Evolutionary conservation across 2,113 vertebrate species (phyloP).

Genomic region (Zonotrichia leucophrys): DNA sequence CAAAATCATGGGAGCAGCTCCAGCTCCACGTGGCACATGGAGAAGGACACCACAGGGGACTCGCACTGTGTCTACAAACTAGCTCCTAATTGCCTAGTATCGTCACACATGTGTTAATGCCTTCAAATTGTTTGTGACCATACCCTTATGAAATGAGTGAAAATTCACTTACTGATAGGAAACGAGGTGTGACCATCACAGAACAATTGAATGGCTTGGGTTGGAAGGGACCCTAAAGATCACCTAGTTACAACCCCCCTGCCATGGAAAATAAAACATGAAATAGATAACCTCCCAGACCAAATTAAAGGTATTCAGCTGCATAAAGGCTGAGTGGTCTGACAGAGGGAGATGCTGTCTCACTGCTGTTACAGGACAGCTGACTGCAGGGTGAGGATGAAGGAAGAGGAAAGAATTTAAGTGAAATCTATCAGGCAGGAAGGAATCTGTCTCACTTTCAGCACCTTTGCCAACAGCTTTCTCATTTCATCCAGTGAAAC

Average conservation of each 20-base stretch:
- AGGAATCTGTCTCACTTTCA: neutral
- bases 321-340: neutral
- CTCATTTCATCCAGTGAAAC: neutral
- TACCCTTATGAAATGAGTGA: neutral
- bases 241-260: neutral
- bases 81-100: neutral
- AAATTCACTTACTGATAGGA: neutral
- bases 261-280: neutral
- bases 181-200: neutral
- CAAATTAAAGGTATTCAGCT: neutral
- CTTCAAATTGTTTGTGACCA: neutral
- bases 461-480: neutral
- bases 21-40: rapidly evolving
- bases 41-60: neutral
- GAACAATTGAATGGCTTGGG: neutral
- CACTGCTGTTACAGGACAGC: neutral
- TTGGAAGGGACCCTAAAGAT: neutral
- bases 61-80: neutral
- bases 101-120: neutral
- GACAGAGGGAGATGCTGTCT: neutral
- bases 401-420: neutral
- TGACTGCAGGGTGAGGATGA: neutral
- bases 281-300: neutral
- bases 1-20: neutral
- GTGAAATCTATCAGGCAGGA: neutral